Base-by-base conservation (phyloP, 2,797 vertebrate species). In the Catharus ustulatus region DNA sequence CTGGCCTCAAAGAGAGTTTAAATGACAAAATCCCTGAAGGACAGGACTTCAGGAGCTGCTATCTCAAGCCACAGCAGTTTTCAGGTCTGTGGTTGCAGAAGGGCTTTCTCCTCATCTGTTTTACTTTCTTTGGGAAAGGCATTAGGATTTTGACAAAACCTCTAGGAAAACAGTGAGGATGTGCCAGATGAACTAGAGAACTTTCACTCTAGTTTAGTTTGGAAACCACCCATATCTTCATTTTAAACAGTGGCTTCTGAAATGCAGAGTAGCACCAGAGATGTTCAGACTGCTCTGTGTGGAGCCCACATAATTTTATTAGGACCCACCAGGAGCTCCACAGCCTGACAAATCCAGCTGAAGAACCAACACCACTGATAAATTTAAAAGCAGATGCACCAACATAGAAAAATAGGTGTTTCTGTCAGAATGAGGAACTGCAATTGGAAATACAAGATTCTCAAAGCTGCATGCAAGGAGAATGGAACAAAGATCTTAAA, bases 401-500 rank as follows among this genome's bases (percentile, higher is more conserved):
- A 92, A 77, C 16, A 55, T 18, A 20, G 30, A 21, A 86, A 72
- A 58, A 45, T 12, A n/a, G 18, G 14, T 12, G 15, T 24, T 86
- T 75, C 42, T 75, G 48, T 19, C 26, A 92, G 45, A 79, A 27
- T 5, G 6, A 51, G 49, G 23, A 76, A 23, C 7, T 13, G n/a
- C 78, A 79, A 14, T 13, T 74, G 55, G 69, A 88, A 91, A 81
- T 7, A 32, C 15, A 40, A 3, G 2, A 49, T 66, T 83, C 71
- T 78, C 45, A 75, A 94, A 92, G 68, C 76, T 66, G 20, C 57
- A 71, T 87, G 74, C n/a, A 87, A 93, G 10, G 27, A 34, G 38
- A 94, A 71, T 52, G 63, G 64, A 95, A 94, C 32, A 84, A 86
- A 79, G n/a, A 48, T 88, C 72, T 90, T 78, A 77, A 91, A 95